Base-by-base conservation (phyloP, 1,140 invertebrate genomes). In the Euschistus heros region DNA sequence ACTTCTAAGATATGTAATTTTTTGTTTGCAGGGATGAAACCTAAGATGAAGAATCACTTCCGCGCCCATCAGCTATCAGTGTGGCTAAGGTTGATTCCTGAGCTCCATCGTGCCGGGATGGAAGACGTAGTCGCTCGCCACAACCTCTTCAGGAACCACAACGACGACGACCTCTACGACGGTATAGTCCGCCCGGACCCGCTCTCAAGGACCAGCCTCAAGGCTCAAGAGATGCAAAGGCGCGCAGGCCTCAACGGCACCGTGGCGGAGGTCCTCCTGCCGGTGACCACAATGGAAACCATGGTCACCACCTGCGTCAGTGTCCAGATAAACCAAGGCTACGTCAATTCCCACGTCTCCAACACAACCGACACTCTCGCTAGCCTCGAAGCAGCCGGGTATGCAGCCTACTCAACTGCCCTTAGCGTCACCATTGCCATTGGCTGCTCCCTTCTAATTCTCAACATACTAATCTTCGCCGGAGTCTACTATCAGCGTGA, bases 401-500 rank as follows among this genome's bases (percentile, higher is more conserved):
- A 77, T 66, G 84, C 85, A 0, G 85, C 86, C 0, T 91, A 91
- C 72, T 88, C 86, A 3, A 92, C 89, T 0, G 88, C 89, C 3
- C 74, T 93, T 2, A 89, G 86, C 71, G 86, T 94, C 6, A 93
- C 90, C 3, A 91, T 94, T 67, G 89, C 89, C 2, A 89, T 94
- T 30, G 92, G 92, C 2, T 92, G 90, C 72, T 89, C 87, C 0
- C 76, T 95, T 18, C 64, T 73, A 2, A 67, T 73, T 26, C 79
- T 97, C 6, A 97, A 97, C 73, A 87, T 95, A 0, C 78, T 97
- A 14, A 92, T 97, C 70, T 95, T 96, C 72, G 91, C 91, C 37
- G 92, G 92, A 2, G 90, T 96, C 0, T 96, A 94, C 71, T 95
- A 95, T 74, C 92, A 95, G 72, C 79, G 91, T 15, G 91, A 95